These are phyloP conservation scores for Panagrolaimus sp. DNA, from an alignment of 1,140 invertebrate genomes.

Conservation along the genomic window DNA sequence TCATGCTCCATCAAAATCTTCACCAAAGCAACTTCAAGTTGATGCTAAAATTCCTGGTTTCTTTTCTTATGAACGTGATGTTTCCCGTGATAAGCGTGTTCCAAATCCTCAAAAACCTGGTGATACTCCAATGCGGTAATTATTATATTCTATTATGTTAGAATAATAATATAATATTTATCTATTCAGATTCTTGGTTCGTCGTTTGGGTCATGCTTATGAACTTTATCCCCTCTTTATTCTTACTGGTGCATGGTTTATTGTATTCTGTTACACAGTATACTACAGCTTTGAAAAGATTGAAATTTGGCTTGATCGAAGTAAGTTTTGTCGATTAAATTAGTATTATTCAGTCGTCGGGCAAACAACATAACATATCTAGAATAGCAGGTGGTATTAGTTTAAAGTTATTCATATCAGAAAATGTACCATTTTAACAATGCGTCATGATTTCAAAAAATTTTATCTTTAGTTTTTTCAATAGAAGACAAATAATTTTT, in stretches of 20 bases:
- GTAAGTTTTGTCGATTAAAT: constrained; percentile 27
- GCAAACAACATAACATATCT: too few relatives aligned
- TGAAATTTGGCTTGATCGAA: constrained; percentile 53
- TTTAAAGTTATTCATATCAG: too few relatives aligned
- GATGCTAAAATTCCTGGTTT: constrained; percentile 24
- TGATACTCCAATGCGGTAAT: constrained; percentile 48
- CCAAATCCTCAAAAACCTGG: constrained; percentile 49
- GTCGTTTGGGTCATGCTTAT: constrained; percentile 46
- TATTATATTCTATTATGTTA: constrained; percentile 9
- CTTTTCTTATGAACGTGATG: constrained; percentile 52
- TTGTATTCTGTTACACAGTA: constrained; percentile 48
- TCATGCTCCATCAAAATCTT: too few relatives aligned
- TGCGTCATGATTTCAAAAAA: too few relatives aligned
- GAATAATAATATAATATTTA: constrained; percentile 15
- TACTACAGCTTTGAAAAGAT: constrained; percentile 48
- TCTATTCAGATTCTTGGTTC: constrained; percentile 46
- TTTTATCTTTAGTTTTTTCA: too few relatives aligned
- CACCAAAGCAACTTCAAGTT: constrained; percentile 23
- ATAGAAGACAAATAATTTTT: too few relatives aligned
- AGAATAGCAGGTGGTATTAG: too few relatives aligned
- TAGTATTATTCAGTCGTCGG: background rate
- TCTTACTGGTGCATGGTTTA: constrained; percentile 42
- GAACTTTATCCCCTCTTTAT: constrained; percentile 49
- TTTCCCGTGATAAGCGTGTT: constrained; percentile 46
- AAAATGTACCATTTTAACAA: too few relatives aligned